These are phyloP conservation scores for Serrognathus titanus DNA, from an alignment of 2,888 invertebrate species.

Conservation along the genomic window DNA sequence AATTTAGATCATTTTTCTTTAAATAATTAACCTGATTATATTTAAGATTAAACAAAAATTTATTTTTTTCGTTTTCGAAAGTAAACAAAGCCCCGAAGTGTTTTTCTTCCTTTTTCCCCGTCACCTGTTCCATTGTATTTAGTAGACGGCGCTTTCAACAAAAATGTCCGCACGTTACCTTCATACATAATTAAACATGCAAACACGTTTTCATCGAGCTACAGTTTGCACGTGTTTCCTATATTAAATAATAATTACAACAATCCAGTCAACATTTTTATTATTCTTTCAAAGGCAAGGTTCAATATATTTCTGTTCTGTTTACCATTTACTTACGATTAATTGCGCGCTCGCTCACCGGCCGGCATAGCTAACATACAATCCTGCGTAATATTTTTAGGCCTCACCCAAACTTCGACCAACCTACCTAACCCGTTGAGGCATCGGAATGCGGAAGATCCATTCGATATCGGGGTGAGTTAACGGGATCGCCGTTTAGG, in stretches of 20 bases:
- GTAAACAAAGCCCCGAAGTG: no score
- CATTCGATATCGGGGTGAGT: constrained; percentile 33
- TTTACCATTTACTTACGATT: background rate
- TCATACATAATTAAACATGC: no score
- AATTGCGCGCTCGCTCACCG: background rate
- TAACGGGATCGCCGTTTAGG: constrained; percentile 37
- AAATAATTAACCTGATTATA: no score
- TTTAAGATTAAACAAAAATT: no score
- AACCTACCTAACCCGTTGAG: constrained; percentile 27
- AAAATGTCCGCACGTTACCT: no score
- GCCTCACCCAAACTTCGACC: constrained; percentile 23
- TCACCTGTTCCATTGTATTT: no score
- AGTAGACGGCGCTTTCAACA: no score
- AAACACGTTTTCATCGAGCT: constrained; percentile 3
- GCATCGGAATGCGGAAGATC: constrained; percentile 40
- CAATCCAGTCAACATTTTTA: constrained; percentile 17
- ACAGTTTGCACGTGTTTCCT: constrained; percentile 13
- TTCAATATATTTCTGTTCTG: constrained; percentile 12
- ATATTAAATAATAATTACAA: constrained; percentile 20
- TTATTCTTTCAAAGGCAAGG: constrained; percentile 18
- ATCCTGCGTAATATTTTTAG: constrained; percentile 8
- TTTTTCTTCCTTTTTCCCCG: no score
- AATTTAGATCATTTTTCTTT: no score
- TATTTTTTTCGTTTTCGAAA: no score
- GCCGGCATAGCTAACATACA: no score